phyloP scores from a whole-genome alignment of 2,888 invertebrate species.

The Eretmocerus hayati region DNA sequence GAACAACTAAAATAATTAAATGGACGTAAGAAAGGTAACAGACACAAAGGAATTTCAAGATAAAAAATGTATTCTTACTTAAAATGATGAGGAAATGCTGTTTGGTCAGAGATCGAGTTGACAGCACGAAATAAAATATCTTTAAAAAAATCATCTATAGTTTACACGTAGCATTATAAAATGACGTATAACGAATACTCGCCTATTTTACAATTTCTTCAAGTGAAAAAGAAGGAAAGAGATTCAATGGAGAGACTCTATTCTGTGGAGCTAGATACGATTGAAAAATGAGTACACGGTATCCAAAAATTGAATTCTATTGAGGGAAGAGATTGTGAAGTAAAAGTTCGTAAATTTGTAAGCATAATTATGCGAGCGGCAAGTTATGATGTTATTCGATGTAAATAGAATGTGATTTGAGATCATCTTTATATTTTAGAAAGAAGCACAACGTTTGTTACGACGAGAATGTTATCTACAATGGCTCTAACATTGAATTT shows the following conservation, averaged over 20 bases:
- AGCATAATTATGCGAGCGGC: conserved; percentile 19
- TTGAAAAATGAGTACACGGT: not conserved
- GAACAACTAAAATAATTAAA: conserved; percentile 22
- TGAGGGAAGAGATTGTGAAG: conserved; percentile 11
- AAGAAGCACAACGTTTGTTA: conserved; percentile 25
- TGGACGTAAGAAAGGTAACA: conserved; percentile 15
- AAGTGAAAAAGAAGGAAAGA: too few relatives aligned
- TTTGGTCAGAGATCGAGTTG: not conserved
- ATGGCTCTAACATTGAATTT: conserved; percentile 24
- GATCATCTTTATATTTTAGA: conserved; percentile 25
- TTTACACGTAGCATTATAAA: not conserved
- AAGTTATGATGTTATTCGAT: conserved; percentile 23
- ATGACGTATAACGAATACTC: not conserved
- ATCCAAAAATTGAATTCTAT: not conserved
- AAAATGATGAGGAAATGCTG: too few relatives aligned
- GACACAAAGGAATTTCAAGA: not conserved
- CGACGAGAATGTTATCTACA: conserved; percentile 23
- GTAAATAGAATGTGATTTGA: conserved; percentile 24
- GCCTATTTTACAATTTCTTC: not conserved
- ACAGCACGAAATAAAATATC: not conserved
- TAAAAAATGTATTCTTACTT: not conserved
- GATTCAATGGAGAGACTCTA: too few relatives aligned
- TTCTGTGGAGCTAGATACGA: too few relatives aligned
- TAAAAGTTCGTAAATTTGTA: conserved; percentile 19
- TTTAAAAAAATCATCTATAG: not conserved